phyloP scores from a whole-genome alignment of 2,113 vertebrate species.

The Oncorhynchus kisutch region DNA sequence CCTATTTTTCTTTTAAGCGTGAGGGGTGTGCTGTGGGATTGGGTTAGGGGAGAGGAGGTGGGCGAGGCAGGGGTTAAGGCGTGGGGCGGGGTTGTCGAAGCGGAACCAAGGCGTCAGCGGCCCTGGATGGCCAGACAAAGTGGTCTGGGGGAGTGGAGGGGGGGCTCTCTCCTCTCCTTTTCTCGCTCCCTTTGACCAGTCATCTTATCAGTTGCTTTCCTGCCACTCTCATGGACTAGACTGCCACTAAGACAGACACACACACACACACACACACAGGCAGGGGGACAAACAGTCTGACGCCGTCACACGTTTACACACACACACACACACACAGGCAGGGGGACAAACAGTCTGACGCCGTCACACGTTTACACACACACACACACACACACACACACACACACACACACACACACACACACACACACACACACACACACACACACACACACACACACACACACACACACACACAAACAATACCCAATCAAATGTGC shows the following conservation, averaged over 20 bases:
- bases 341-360: too few relatives aligned
- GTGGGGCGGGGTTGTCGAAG: conserved; percentile 4
- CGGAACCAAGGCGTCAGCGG: conserved; percentile 61
- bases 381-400: neutral
- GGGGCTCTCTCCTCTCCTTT: neutral
- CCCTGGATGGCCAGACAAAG: conserved; percentile 49
- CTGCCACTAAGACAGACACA: neutral
- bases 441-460: neutral
- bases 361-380: neutral
- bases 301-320: neutral
- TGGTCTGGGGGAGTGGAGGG: neutral
- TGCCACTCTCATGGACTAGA: neutral
- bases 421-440: too few relatives aligned
- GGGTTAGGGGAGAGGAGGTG: neutral
- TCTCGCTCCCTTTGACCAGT: neutral
- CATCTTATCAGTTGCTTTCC: neutral
- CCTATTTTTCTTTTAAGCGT: conserved; percentile 4
- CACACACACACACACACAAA: conserved; percentile 1
- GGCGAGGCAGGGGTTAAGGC: conserved; percentile 14
- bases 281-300: too few relatives aligned
- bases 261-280: too few relatives aligned
- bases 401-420: conserved; percentile 2
- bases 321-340: too few relatives aligned
- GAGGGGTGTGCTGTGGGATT: neutral
- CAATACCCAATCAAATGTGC: neutral